Evolutionary conservation across 2,797 vertebrate genomes (phyloP), one percentile per base, ranked within the genome.

Genomic region (Sus cebifrons): DNA sequence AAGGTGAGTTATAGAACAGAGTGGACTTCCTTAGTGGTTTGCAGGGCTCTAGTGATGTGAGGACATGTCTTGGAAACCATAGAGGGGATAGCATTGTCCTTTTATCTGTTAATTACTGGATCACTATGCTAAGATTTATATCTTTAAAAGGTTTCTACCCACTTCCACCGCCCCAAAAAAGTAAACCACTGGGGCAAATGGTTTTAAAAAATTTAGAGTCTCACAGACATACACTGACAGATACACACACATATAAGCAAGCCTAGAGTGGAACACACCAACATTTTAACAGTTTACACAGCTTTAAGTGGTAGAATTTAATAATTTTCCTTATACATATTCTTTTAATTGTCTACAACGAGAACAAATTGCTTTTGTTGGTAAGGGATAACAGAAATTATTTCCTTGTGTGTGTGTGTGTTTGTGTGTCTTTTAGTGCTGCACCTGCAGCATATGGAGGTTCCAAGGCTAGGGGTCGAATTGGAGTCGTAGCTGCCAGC

Each of bases 1-100:
- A 95, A 96, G 89, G 25, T 20, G 75, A 89, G 8, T n/a, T 60
- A 70, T 32, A 65, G 86, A 82, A 85, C 23, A 94, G 29, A 92
- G 86, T 60, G 15, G 5, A 65, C 25, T 91, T 90, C 52, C 75
- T 27, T 49, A 60, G 9, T 87, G 16, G 27, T n/a, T 77, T 75
- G 49, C 18, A 89, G 2, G 49, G 36, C 25, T 89, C n/a, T 32
- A 52, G 40, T 11, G 44, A 49, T 40, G n/a, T 67, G 68, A 93
- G 40, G 49, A 27, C n/a, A 79, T 17, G 52, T 73, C 62, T 81
- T 65, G n/a, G 36, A 17, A 17, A 29, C 5, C 64, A 65, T 0
- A 0, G 5, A 68, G 6, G 40, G 32, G 16, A 85, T 0, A 68
- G 74, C 91, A 89, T 0, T 68, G 8, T 84, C 13, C 32, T 86